Percentiles rank a stretch among this genome's conserved stretches.
Evolutionary conservation across 2,797 vertebrate genomes (phyloP).

Genomic region (Loris lydekkerianus): DNA sequence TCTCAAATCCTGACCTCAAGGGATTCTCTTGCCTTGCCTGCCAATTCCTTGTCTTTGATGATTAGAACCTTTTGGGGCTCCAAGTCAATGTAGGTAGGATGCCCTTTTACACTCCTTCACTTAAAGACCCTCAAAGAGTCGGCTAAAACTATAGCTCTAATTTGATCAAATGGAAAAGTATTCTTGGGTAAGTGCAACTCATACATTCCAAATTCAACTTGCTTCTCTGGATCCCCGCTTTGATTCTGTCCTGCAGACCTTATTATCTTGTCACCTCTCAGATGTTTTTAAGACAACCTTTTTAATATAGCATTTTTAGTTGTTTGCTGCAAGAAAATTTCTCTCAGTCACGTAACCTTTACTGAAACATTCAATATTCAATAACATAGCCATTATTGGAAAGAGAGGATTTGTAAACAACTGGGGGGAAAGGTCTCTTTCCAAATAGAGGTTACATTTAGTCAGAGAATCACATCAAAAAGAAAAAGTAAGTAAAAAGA

Average conservation of each 20-base stretch:
- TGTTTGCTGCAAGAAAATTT: slow-evolving; percentile 27
- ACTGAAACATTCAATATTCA: slow-evolving; percentile 42
- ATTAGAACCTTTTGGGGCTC: background rate
- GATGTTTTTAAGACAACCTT: background rate
- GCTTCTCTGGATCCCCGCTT: background rate
- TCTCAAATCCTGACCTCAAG: background rate
- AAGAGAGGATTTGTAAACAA: background rate
- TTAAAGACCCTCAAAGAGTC: background rate
- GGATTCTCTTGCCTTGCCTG: background rate
- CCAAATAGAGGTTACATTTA: background rate
- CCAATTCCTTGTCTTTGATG: background rate
- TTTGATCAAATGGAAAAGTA: background rate
- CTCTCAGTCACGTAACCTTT: slow-evolving; percentile 54
- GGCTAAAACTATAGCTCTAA: background rate
- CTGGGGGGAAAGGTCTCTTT: background rate
- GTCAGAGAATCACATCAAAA: background rate
- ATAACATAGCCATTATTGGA: background rate
- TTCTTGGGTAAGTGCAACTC: background rate
- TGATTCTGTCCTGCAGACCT: background rate
- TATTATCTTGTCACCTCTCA: background rate
- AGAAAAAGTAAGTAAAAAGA: background rate
- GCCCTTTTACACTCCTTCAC: background rate
- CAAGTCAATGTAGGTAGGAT: background rate
- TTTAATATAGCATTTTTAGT: background rate
- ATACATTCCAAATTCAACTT: background rate